These are phyloP conservation scores for Adoxophyes honmai DNA, from an alignment of 1,140 invertebrate genomes.

Conservation along the genomic window DNA sequence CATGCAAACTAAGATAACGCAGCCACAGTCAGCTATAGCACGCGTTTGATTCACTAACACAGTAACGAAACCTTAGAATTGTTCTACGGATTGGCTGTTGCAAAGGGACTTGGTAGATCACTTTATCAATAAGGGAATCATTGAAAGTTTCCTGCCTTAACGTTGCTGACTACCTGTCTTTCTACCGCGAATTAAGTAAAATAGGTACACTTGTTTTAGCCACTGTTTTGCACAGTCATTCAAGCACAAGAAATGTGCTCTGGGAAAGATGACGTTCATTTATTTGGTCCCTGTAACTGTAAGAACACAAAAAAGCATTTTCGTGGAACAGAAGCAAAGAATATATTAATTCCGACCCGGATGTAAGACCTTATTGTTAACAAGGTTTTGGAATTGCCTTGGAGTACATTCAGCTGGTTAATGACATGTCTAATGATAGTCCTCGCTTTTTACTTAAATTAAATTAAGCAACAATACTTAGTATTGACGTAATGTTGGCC, in stretches of 20 bases:
- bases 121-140: too few species aligned
- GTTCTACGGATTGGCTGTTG: conserved; percentile 9
- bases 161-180: too few species aligned
- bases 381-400: conserved; percentile 25
- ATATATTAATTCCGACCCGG: conserved; percentile 46
- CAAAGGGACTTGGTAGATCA: neutral
- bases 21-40: conserved; percentile 11
- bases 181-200: too few species aligned
- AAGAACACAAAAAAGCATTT: conserved; percentile 29
- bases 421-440: conserved; percentile 38
- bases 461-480: conserved; percentile 36
- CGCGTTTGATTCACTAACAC: conserved; percentile 8
- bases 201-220: too few species aligned
- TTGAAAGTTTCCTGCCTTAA: too few species aligned
- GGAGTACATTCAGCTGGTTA: conserved; percentile 25
- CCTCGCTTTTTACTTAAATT: conserved; percentile 41
- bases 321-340: conserved; percentile 26
- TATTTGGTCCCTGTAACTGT: too few species aligned
- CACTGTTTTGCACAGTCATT: too few species aligned
- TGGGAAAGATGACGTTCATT: too few species aligned
- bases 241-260: too few species aligned
- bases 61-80: conserved; percentile 11
- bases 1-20: too few species aligned
- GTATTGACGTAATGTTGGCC: too few species aligned
- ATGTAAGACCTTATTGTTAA: conserved; percentile 47